Base-by-base conservation (phyloP, 2,888 invertebrate genomes). In the Brachynemurus nebulosus region DNA sequence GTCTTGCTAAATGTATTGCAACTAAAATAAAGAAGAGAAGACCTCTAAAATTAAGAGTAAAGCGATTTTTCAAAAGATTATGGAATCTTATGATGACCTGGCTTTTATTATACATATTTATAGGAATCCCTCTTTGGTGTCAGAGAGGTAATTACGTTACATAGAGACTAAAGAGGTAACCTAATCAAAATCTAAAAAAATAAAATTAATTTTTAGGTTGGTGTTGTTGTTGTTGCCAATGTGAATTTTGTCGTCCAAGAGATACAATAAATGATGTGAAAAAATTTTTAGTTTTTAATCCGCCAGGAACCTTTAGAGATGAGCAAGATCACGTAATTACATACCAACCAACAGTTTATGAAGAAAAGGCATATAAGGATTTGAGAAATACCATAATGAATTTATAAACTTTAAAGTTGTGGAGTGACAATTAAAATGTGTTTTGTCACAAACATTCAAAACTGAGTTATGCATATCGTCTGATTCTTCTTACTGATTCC, bases 171-270 rank as follows among this genome's bases (percentile, higher is more conserved):
- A n/a, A n/a, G n/a, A n/a, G n/a, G n/a, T n/a, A n/a, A n/a, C n/a
- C n/a, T n/a, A n/a, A n/a, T n/a, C n/a, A n/a, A n/a, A n/a, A n/a
- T n/a, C n/a, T n/a, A n/a, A n/a, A n/a, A n/a, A n/a, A 40, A 11
- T 37, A 11, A 25, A 27, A 11, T 23, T 12, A 18, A 30, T 42
- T 55, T 52, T 42, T 47, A 76, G 77, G 78, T 44, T 76, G 77
- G 74, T 78, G 78, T 50, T 78, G 71, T 45, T 71, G 70, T 47
- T 70, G 68, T 51, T 70, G 59, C 45, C 59, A 64, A 49, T 78
- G 76, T 51, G 69, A 69, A 50, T 64, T 70, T 49, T 78, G 75
- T 53, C 69, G 68, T 49, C 78, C 78, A 1, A 58, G 56, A 12
- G 58, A 66, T 54, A 65, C 66, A 42, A 76, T 78, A 47, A 62